Base-by-base conservation (phyloP, 2,888 invertebrate genomes). In the Erebia aethiops region DNA sequence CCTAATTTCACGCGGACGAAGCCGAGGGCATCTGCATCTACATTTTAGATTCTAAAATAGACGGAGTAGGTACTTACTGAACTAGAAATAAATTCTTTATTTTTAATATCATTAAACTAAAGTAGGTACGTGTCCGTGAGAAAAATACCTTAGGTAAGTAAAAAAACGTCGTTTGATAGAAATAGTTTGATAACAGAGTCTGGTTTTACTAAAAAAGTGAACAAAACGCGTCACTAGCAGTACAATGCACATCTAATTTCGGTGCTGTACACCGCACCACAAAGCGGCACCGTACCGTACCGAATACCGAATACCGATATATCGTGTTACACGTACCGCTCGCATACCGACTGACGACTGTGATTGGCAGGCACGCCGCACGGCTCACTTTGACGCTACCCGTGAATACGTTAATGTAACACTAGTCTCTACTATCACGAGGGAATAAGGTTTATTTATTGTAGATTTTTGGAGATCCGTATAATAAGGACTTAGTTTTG, bases 331-430 rank as follows among this genome's bases (percentile, higher is more conserved):
- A 73, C 70, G 72, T 70, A 67, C 72, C 75, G 75, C 71, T 70
- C 70, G 75, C 75, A 75, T 74, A 71, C 77, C 75, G 74, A 74
- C 21, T n/a, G n/a, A n/a, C n/a, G n/a, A n/a, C 72, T 71, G 73
- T 79, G 80, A 80, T 77, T 79, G 80, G 79, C 80, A 79, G 77
- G 71, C 75, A 68, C 74, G 72, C 71, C 65, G 71, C 75, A 68
- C 74, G 72, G 71, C 65, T 72, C 35, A 66, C 54, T 72, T 72
- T 67, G 61, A n/a, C 51, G 62, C 41, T 46, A 46, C 56, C 21
- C 43, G 18, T 16, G 35, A 52, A 65, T 46, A 66, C 56, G 46
- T 65, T 66, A 68, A 61, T 56, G 57, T 73, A 71, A 73, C 58
- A 52, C 65, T 67, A 51, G 61, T 75, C 73, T 52, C 56, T 67